Evolutionary conservation across 2,113 vertebrate genomes (phyloP).

Genomic region (Bubo blakistoni): DNA sequence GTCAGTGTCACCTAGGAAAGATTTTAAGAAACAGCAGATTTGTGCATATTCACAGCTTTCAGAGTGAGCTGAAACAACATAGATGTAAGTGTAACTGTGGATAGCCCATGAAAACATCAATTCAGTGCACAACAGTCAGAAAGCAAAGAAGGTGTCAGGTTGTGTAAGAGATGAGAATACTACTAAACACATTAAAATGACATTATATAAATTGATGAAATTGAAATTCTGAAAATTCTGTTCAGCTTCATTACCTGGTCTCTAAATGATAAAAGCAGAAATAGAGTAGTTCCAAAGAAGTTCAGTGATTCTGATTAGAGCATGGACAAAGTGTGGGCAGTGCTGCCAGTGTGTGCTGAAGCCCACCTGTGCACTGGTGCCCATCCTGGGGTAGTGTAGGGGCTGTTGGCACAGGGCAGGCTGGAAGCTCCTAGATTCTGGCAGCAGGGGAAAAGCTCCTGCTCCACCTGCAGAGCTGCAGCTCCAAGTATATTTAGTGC

Average conservation of each 20-base stretch:
- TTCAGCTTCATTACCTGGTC: background rate
- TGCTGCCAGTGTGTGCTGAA: too few relatives aligned
- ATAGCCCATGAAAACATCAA: background rate
- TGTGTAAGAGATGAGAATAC: background rate
- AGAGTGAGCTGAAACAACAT: background rate
- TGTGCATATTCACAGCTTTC: background rate
- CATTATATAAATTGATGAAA: background rate
- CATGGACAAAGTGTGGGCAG: accelerated
- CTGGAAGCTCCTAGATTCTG: background rate
- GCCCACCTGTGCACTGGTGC: background rate
- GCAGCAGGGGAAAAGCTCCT: background rate
- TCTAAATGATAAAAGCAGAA: background rate
- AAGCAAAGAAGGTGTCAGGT: background rate
- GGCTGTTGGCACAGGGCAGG: background rate
- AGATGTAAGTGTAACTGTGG: accelerated
- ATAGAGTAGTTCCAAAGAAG: background rate
- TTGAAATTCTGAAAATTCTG: background rate
- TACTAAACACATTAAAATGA: background rate
- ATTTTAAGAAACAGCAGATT: background rate
- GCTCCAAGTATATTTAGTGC: background rate
- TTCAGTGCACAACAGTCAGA: background rate
- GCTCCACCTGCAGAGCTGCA: background rate
- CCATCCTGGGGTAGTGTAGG: accelerated
- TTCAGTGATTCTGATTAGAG: background rate
- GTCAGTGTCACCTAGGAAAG: background rate